phyloP scores from a whole-genome alignment of 2,797 vertebrate species.

The Morus bassanus region DNA sequence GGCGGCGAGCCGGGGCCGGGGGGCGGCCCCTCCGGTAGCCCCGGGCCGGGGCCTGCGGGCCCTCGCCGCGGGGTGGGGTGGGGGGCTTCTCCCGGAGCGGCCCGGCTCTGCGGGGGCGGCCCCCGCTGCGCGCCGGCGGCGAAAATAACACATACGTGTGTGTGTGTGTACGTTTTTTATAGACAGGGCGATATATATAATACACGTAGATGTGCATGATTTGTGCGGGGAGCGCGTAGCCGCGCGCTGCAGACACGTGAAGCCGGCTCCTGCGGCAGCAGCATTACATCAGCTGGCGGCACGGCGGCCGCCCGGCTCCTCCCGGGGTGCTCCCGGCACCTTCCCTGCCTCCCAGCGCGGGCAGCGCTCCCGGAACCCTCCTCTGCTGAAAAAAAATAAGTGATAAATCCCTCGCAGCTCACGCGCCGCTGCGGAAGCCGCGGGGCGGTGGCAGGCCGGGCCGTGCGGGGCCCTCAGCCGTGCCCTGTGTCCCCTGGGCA shows the following conservation, averaged over 20 bases:
- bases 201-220: not conserved
- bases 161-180: not conserved
- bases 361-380: not conserved
- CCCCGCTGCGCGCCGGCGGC: not conserved
- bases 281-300: slow-evolving; percentile 40
- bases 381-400: too few species aligned
- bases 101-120: not conserved
- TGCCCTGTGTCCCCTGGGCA: accelerated
- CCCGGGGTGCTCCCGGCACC: not conserved
- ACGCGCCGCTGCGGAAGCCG: not conserved
- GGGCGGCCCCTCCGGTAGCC: not conserved
- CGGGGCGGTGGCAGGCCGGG: not conserved
- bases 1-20: not conserved
- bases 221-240: not conserved
- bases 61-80: too few species aligned
- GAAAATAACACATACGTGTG: not conserved
- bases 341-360: not conserved
- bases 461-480: not conserved
- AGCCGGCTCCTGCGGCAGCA: not conserved
- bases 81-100: not conserved
- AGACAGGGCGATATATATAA: too few species aligned
- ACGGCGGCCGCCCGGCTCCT: not conserved
- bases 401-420: not conserved
- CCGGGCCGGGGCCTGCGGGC: not conserved
- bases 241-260: slow-evolving; percentile 9